phyloP scores from a whole-genome alignment of 2,797 vertebrate species.

The Iguana delicatissima region DNA sequence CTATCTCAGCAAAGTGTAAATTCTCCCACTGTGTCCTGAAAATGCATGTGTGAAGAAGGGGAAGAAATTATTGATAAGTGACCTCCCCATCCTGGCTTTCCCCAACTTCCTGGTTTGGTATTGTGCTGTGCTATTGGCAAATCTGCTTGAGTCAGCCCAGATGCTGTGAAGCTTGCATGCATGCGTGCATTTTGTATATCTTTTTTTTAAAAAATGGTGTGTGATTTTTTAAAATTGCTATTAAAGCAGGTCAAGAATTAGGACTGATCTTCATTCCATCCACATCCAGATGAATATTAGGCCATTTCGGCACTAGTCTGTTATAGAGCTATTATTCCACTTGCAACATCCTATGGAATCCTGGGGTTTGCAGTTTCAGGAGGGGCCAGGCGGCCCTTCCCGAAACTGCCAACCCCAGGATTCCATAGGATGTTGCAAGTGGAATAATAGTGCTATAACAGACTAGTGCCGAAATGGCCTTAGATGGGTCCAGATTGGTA shows the following conservation, averaged over 20 bases:
- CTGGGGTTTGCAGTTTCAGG: too few relatives aligned
- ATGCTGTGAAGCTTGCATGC: background rate
- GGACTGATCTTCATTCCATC: too few relatives aligned
- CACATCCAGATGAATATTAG: background rate
- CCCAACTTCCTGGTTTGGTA: background rate
- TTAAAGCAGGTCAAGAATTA: too few relatives aligned
- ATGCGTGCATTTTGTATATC: background rate
- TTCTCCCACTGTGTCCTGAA: slow-evolving; percentile 5
- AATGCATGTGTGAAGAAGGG: background rate
- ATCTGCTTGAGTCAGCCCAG: slow-evolving; percentile 46
- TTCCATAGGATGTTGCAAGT: too few relatives aligned
- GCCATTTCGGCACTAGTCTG: too few relatives aligned
- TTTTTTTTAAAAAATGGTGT: background rate
- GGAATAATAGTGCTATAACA: too few relatives aligned
- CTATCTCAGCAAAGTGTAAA: slow-evolving; percentile 4
- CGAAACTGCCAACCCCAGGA: too few relatives aligned
- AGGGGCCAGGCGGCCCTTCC: too few relatives aligned
- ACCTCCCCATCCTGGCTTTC: background rate
- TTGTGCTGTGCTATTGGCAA: slow-evolving; percentile 44
- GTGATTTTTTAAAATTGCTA: too few relatives aligned
- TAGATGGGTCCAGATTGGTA: background rate
- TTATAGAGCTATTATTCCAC: too few relatives aligned
- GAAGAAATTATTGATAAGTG: slow-evolving; percentile 12
- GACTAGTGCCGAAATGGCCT: too few relatives aligned
- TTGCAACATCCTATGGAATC: too few relatives aligned